phyloP scores from a whole-genome alignment of 2,888 invertebrate species.

The Unio delphinus region DNA sequence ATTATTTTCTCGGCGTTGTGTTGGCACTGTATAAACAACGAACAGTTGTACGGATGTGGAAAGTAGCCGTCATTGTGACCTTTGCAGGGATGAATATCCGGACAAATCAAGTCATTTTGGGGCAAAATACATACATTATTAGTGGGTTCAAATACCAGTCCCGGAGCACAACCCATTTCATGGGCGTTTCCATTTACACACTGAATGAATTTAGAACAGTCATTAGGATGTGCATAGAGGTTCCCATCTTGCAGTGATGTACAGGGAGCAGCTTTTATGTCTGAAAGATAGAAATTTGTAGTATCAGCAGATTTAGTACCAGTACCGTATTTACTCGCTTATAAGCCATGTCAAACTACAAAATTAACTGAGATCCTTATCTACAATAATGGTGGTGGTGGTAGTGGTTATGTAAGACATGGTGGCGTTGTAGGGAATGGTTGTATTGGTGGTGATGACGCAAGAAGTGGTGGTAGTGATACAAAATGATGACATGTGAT shows the following conservation, averaged over 20 bases:
- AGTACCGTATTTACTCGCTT: too few relatives aligned
- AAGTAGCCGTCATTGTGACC: constrained; percentile 47
- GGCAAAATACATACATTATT: constrained; percentile 40
- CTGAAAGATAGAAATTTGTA: constrained; percentile 22
- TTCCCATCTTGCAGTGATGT: constrained; percentile 20
- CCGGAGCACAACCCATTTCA: constrained; percentile 36
- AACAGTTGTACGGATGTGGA: constrained; percentile 52
- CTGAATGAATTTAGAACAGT: constrained; percentile 46
- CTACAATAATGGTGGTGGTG: too few relatives aligned
- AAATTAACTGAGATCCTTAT: too few relatives aligned
- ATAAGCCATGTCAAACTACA: too few relatives aligned
- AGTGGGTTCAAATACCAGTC: constrained; percentile 43
- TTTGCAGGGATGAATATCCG: constrained; percentile 47
- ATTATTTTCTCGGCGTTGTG: constrained; percentile 37
- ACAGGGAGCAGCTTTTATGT: constrained; percentile 39
- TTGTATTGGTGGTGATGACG: too few relatives aligned
- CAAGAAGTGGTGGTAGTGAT: too few relatives aligned
- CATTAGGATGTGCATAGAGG: constrained; percentile 38
- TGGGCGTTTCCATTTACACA: constrained; percentile 38
- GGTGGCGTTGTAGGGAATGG: too few relatives aligned
- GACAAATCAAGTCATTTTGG: constrained; percentile 41
- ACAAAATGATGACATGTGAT: too few relatives aligned
- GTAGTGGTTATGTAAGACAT: too few relatives aligned
- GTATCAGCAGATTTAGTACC: neutral
- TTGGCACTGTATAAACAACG: constrained; percentile 55